Conservation (phyloP, 1,140 invertebrate species). For the Argopecten irradians region DNA sequence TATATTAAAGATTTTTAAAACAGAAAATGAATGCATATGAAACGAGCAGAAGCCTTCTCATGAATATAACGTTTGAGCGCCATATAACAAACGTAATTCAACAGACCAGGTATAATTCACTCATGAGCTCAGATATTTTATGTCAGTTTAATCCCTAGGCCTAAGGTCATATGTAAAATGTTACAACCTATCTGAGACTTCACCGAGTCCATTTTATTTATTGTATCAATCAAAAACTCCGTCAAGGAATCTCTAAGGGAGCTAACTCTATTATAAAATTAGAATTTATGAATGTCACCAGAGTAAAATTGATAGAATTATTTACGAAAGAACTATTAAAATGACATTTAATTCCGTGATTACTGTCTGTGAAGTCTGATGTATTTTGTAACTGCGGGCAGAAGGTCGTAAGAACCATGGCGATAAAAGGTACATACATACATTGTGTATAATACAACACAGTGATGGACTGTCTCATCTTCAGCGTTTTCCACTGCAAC, state of each 20-base stretch:
- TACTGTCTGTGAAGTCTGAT: too few species aligned
- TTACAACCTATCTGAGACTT: background rate
- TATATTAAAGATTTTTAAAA: background rate
- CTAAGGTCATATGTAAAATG: background rate
- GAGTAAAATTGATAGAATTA: background rate
- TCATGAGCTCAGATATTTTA: background rate
- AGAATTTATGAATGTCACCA: background rate
- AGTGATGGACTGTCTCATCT: too few species aligned
- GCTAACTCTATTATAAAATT: background rate
- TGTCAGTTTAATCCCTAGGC: background rate
- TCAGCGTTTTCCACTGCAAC: too few species aligned
- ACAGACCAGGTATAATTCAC: background rate
- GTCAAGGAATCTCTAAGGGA: background rate
- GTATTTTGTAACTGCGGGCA: too few species aligned
- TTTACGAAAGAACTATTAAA: too few species aligned
- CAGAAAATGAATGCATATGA: background rate
- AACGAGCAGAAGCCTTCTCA: background rate
- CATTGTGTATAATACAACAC: too few species aligned
- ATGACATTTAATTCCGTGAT: too few species aligned
- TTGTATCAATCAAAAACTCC: background rate
- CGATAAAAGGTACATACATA: too few species aligned
- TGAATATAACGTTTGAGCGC: background rate
- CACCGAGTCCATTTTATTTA: background rate
- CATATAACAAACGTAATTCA: background rate
- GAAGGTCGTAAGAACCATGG: too few species aligned